phyloP scores from a whole-genome alignment of 2,113 vertebrate genomes.

The Ptilorrhoa leucosticta region DNA sequence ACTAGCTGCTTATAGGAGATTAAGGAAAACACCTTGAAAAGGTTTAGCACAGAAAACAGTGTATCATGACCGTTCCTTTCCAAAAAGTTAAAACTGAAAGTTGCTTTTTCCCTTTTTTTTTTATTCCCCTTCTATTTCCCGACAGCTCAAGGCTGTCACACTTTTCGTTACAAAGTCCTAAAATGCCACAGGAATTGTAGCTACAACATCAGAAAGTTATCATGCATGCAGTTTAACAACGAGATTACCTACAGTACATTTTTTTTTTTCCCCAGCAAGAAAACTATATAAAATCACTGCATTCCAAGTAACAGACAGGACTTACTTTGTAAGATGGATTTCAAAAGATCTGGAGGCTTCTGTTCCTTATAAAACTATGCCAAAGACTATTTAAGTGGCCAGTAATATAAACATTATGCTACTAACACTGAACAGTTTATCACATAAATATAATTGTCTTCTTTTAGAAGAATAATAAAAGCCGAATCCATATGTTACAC shows the following conservation, averaged over 20 bases:
- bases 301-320: conserved; percentile 48
- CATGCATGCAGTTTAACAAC: neutral
- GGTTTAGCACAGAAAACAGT: neutral
- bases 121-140: neutral
- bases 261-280: neutral
- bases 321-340: conserved; percentile 54
- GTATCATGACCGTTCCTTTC: neutral
- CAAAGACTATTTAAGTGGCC: conserved; percentile 71
- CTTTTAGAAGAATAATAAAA: conserved; percentile 78
- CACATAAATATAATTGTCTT: conserved; percentile 79
- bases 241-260: neutral
- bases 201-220: conserved; percentile 25
- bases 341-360: conserved; percentile 63
- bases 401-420: conserved; percentile 76
- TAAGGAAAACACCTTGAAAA: conserved; percentile 19
- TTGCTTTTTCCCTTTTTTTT: neutral
- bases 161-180: neutral
- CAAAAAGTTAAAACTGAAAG: conserved; percentile 48
- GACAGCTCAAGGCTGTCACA: neutral
- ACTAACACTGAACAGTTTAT: conserved; percentile 75
- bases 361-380: conserved; percentile 65
- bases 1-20: neutral
- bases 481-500: conserved; percentile 72
- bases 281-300: neutral
- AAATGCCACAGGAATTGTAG: neutral